Conservation (phyloP, 2,888 invertebrate species). For the Rhamnusium bicolor region DNA sequence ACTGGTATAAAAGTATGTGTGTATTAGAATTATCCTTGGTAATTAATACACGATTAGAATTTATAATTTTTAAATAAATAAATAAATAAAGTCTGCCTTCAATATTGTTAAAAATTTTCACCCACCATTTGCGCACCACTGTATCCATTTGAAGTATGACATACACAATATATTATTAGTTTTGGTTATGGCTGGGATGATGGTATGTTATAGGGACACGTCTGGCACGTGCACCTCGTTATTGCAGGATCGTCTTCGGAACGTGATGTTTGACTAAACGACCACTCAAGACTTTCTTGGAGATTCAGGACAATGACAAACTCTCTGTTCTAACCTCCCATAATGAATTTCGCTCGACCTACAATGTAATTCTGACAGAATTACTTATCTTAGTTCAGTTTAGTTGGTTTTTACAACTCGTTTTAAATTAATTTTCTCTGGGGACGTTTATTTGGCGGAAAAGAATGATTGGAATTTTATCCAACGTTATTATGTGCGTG, state of each 20-base stretch:
- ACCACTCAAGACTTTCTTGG: neutral
- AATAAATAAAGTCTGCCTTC: too few species aligned
- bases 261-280: constrained; percentile 17
- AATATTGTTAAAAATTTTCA: too few species aligned
- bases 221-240: neutral
- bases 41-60: too few species aligned
- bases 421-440: neutral
- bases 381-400: neutral
- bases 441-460: neutral
- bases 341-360: neutral
- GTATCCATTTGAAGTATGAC: too few species aligned
- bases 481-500: too few species aligned
- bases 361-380: neutral
- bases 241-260: constrained; percentile 6
- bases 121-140: too few species aligned
- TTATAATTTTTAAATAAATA: too few species aligned
- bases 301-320: constrained; percentile 9
- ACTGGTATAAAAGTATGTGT: too few species aligned
- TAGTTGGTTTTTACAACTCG: neutral
- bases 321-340: too few species aligned
- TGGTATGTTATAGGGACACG: neutral
- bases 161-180: too few species aligned
- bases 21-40: too few species aligned
- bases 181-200: neutral
- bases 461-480: neutral